These are phyloP conservation scores for Ophonus ardosiacus DNA, from an alignment of 2,888 invertebrate genomes.

Conservation along the genomic window DNA sequence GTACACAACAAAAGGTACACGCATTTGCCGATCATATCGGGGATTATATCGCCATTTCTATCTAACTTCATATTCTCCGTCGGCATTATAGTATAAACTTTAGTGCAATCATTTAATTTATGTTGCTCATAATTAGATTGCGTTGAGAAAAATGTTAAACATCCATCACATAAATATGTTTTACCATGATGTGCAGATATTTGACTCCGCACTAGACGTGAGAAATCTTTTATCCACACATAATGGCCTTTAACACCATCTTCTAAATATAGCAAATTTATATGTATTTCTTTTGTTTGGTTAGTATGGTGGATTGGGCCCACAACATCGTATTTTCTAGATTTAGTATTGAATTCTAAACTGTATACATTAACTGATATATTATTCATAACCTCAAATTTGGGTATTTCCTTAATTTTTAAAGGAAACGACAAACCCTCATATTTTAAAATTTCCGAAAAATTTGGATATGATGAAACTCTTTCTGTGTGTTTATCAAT, in stretches of 20 bases:
- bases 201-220: too few relatives aligned
- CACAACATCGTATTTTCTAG: too few relatives aligned
- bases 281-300: not conserved
- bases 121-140: conserved; percentile 10
- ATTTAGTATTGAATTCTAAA: too few relatives aligned
- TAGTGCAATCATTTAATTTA: conserved; percentile 48
- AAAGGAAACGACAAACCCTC: not conserved
- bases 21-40: not conserved
- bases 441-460: not conserved
- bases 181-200: too few relatives aligned
- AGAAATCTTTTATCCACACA: too few relatives aligned
- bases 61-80: not conserved
- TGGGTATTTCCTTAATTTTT: not conserved
- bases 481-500: too few relatives aligned
- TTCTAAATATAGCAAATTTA: conserved; percentile 50
- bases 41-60: not conserved
- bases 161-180: conserved; percentile 62
- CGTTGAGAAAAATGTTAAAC: conserved; percentile 51
- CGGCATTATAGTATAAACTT: conserved; percentile 51
- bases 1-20: not conserved
- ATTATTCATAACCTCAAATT: too few relatives aligned
- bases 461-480: conserved; percentile 52
- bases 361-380: too few relatives aligned
- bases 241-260: too few relatives aligned
- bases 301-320: not conserved